These are phyloP conservation scores for Cassiopea andromeda DNA, from an alignment of 30 jellyfish, hydroid and myxozoan species.

Conservation along the genomic window DNA sequence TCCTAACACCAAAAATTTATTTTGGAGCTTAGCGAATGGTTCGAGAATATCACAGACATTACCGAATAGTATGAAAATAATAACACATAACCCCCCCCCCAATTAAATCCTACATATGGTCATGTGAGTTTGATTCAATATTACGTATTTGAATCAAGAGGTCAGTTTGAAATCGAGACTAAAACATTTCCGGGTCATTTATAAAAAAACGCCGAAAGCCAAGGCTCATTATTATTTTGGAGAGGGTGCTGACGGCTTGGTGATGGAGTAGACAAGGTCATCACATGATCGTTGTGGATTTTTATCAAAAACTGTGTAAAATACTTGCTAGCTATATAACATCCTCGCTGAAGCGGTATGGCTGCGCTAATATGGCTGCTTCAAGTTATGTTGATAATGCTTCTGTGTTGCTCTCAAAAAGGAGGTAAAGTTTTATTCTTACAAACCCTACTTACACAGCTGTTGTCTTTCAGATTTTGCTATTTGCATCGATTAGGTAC, in stretches of 20 bases:
- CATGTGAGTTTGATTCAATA: no score
- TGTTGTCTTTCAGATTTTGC: no score
- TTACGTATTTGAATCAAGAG: background rate
- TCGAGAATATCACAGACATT: no score
- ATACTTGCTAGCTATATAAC: background rate
- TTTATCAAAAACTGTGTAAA: background rate
- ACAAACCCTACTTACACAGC: no score
- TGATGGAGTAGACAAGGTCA: background rate
- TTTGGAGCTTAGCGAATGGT: no score
- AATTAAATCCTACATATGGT: no score
- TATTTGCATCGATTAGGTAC: no score
- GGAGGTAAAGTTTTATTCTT: background rate
- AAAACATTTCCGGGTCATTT: constrained; percentile 1
- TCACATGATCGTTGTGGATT: background rate
- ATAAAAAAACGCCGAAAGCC: background rate
- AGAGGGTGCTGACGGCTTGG: background rate
- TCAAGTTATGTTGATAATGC: background rate
- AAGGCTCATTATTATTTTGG: background rate
- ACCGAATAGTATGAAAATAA: no score
- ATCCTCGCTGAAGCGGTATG: background rate
- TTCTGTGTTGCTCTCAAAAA: background rate
- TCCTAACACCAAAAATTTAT: no score
- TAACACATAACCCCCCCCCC: no score
- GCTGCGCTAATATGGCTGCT: constrained; percentile 11
- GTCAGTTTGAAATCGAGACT: background rate